These are phyloP conservation scores for Propithecus coquereli DNA, from an alignment of 2,113 vertebrate genomes.

Conservation along the genomic window DNA sequence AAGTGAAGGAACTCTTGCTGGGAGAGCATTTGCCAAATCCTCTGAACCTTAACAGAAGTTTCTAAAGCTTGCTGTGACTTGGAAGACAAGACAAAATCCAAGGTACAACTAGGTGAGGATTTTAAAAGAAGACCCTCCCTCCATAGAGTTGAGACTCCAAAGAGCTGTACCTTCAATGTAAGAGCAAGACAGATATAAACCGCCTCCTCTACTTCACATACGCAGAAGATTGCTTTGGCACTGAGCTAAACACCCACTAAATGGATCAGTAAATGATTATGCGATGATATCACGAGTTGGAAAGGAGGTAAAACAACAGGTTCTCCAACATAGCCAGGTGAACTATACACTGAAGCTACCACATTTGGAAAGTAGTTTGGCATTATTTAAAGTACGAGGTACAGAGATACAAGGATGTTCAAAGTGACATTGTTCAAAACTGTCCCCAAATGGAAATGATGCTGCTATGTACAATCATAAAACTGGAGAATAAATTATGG, in stretches of 20 bases:
- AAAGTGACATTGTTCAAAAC: neutral
- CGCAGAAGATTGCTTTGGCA: neutral
- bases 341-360: neutral
- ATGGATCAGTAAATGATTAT: neutral
- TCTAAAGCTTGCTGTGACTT: neutral
- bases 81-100: neutral
- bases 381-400: neutral
- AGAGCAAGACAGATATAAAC: neutral
- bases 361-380: neutral
- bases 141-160: neutral
- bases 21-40: neutral
- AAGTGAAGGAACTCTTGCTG: neutral
- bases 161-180: neutral
- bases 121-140: neutral
- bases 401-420: no score
- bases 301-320: neutral
- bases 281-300: neutral
- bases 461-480: neutral
- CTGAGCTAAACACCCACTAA: neutral
- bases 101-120: neutral
- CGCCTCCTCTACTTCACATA: neutral
- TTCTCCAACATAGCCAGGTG: neutral
- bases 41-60: neutral
- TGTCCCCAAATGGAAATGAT: neutral
- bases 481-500: neutral